Conservation (phyloP, 2,113 vertebrate species). For the Climacteris rufus region DNA sequence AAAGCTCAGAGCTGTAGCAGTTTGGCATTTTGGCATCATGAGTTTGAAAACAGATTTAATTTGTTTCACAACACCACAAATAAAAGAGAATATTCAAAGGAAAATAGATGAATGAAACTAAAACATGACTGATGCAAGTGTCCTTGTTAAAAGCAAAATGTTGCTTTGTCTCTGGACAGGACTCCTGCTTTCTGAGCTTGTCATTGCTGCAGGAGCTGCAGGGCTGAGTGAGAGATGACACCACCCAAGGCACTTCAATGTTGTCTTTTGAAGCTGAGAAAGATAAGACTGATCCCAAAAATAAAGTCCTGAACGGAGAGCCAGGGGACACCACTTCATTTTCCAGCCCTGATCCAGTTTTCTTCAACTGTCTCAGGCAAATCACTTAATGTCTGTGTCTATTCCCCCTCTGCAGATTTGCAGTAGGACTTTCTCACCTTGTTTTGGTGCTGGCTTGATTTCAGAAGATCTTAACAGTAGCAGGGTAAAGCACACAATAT, state of each 20-base stretch:
- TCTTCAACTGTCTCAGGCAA: neutral
- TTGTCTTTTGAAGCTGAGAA: slow-evolving; percentile 12
- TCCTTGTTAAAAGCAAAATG: neutral
- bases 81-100: neutral
- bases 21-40: neutral
- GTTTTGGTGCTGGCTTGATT: neutral
- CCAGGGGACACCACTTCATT: slow-evolving; percentile 7
- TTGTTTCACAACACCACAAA: neutral
- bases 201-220: neutral
- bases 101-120: neutral
- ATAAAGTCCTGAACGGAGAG: neutral
- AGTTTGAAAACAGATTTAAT: neutral
- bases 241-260: neutral
- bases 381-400: neutral
- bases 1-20: neutral
- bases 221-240: neutral
- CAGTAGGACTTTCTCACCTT: neutral
- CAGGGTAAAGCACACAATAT: neutral
- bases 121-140: neutral
- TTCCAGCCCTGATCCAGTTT: neutral
- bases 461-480: neutral
- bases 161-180: neutral
- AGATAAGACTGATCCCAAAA: neutral
- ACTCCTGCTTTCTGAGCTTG: neutral
- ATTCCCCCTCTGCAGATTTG: neutral